These are phyloP conservation scores for Sakesphorus luctuosus DNA, from an alignment of 2,113 vertebrate genomes.

Conservation along the genomic window DNA sequence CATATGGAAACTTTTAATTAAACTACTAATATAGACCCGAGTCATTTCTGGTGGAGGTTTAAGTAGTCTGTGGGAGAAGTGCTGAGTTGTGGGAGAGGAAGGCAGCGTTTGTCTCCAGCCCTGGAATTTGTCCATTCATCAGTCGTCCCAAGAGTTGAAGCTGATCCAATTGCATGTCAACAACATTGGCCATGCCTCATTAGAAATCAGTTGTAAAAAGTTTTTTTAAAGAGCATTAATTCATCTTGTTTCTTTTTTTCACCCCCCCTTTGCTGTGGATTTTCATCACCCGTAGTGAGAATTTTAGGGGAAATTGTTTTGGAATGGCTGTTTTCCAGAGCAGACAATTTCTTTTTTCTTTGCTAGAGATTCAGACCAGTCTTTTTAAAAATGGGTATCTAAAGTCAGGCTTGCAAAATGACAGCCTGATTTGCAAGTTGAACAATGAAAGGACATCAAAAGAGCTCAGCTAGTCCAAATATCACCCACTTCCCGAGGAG, in stretches of 20 bases:
- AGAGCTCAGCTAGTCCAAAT: not conserved
- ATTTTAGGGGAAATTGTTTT: slow-evolving; percentile 37
- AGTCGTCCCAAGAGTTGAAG: slow-evolving; percentile 10
- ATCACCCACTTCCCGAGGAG: not conserved
- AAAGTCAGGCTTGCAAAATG: not conserved
- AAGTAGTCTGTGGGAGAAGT: slow-evolving; percentile 25
- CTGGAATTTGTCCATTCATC: slow-evolving; percentile 48
- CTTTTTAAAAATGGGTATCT: not conserved
- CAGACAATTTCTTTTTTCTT: not conserved
- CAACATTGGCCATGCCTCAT: slow-evolving; percentile 41
- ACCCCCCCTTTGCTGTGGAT: not conserved
- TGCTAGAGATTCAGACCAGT: not conserved
- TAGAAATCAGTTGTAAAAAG: slow-evolving; percentile 50
- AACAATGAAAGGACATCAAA: not conserved
- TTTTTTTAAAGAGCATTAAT: slow-evolving; percentile 37
- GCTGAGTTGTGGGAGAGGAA: slow-evolving; percentile 28
- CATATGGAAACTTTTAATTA: slow-evolving; percentile 63
- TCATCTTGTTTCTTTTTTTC: not conserved
- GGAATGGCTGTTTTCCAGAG: slow-evolving; percentile 10
- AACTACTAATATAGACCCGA: slow-evolving; percentile 14
- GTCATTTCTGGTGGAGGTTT: slow-evolving; percentile 5
- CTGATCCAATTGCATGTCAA: slow-evolving; percentile 28
- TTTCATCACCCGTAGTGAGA: not conserved
- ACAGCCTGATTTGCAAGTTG: not conserved
- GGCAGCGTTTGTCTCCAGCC: slow-evolving; percentile 2